Conservation (phyloP, 2,888 invertebrate genomes). For the Leucophenga montana region DNA sequence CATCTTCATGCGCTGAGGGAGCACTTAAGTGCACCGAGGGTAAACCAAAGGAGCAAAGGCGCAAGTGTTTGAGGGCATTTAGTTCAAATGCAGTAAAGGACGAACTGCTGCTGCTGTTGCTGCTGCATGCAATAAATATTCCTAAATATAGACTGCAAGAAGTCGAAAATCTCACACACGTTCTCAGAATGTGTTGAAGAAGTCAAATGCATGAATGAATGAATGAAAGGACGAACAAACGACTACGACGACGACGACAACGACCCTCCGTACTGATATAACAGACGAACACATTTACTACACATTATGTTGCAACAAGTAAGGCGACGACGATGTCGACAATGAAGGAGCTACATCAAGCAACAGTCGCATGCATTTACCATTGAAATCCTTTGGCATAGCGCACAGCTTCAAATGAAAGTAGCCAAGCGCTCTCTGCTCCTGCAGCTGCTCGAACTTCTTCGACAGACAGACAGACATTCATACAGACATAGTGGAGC, state of each 20-base stretch:
- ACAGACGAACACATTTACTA: conserved; percentile 10
- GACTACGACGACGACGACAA: not conserved
- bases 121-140: conserved; percentile 19
- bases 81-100: conserved; percentile 1
- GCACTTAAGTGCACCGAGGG: not conserved
- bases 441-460: conserved; percentile 1
- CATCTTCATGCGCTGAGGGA: conserved; percentile 19
- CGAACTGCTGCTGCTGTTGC: not conserved
- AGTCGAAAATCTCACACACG: conserved; percentile 18
- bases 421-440: too few relatives aligned
- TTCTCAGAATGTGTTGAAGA: not conserved
- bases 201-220: too few relatives aligned
- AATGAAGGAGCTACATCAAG: conserved; percentile 6
- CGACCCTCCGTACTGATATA: not conserved
- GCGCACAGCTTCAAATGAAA: conserved; percentile 15
- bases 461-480: not conserved
- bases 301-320: conserved; percentile 8
- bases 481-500: not conserved
- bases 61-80: conserved; percentile 20
- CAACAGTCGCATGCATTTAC: not conserved
- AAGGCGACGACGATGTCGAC: not conserved
- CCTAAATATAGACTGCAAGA: conserved; percentile 17
- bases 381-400: conserved; percentile 1
- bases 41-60: conserved; percentile 2
- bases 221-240: not conserved